These are phyloP conservation scores for Pungitius pungitius DNA, from an alignment of 2,113 vertebrate genomes.

Conservation along the genomic window DNA sequence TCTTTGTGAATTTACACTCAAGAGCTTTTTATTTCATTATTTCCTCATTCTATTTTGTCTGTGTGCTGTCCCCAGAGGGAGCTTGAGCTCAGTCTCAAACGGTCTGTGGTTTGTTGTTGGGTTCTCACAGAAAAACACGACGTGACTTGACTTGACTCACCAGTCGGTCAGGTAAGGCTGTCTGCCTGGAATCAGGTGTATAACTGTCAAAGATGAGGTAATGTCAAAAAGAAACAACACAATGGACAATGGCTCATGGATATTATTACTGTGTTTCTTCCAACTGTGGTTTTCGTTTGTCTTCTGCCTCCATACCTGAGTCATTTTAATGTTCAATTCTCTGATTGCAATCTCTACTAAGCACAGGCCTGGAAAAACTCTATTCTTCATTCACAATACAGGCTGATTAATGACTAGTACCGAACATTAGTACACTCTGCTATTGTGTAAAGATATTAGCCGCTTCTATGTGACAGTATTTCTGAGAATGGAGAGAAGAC, in stretches of 20 bases:
- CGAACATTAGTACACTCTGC: not conserved
- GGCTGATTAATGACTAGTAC: slow-evolving; percentile 43
- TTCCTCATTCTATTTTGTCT: not conserved
- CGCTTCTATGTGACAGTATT: not conserved
- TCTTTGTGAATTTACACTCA: not conserved
- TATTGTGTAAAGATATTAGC: slow-evolving; percentile 29
- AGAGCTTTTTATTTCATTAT: not conserved
- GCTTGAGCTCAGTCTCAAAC: slow-evolving; percentile 8
- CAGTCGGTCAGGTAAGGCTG: slow-evolving; percentile 27
- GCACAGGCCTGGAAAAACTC: not conserved
- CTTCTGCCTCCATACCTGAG: not conserved
- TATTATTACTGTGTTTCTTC: not conserved
- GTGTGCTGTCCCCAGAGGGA: not conserved
- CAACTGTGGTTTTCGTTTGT: not conserved
- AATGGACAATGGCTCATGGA: not conserved
- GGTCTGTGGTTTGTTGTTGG: slow-evolving; percentile 10
- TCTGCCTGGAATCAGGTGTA: slow-evolving; percentile 57
- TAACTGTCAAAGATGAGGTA: slow-evolving; percentile 2
- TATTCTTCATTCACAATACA: slow-evolving; percentile 39
- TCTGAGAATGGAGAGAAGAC: slow-evolving; percentile 17
- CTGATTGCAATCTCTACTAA: slow-evolving; percentile 34
- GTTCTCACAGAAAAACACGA: slow-evolving; percentile 27
- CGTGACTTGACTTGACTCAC: slow-evolving; percentile 58
- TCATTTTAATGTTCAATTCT: slow-evolving; percentile 9
- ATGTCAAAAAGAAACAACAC: not conserved